Percentiles rank a stretch among this genome's conserved stretches.
These are phyloP conservation scores for Neofelis nebulosa DNA, from an alignment of 2,113 vertebrate species.

Conservation along the genomic window DNA sequence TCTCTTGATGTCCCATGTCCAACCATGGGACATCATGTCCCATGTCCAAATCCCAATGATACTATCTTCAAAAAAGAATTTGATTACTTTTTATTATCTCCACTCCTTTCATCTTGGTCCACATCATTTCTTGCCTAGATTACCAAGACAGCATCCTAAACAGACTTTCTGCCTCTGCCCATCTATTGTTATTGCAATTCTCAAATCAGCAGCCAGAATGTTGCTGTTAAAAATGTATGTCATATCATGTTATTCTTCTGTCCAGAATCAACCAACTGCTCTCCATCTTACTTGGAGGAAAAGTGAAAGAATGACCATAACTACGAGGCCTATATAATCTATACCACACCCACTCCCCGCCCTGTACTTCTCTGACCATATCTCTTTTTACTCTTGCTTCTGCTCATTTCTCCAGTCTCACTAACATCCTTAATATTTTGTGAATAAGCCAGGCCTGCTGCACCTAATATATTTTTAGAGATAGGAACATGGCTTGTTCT, in stretches of 20 bases:
- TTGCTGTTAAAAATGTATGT: not conserved
- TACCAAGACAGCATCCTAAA: not conserved
- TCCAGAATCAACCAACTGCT: not conserved
- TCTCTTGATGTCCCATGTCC: not conserved
- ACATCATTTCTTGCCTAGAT: not conserved
- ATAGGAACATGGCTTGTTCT: not conserved
- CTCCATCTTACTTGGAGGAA: conserved; percentile 45
- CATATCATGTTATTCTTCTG: not conserved
- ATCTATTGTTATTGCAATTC: conserved; percentile 12
- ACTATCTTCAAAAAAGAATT: conserved; percentile 10
- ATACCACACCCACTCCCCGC: not conserved
- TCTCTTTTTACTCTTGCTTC: not conserved
- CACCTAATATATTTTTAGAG: not conserved
- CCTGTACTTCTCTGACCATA: not conserved
- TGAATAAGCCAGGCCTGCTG: not conserved
- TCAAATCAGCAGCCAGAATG: not conserved
- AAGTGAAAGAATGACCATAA: conserved; percentile 42
- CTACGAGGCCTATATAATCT: not conserved
- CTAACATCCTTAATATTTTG: not conserved
- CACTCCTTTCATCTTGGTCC: not conserved
- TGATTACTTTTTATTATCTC: not conserved
- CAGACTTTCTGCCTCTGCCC: not conserved
- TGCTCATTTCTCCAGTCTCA: not conserved
- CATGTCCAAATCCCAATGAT: not conserved
- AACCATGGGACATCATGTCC: not conserved